These are phyloP conservation scores for Caenorhabditis sp. DNA, from an alignment of 2,888 invertebrate species.

Conservation along the genomic window DNA sequence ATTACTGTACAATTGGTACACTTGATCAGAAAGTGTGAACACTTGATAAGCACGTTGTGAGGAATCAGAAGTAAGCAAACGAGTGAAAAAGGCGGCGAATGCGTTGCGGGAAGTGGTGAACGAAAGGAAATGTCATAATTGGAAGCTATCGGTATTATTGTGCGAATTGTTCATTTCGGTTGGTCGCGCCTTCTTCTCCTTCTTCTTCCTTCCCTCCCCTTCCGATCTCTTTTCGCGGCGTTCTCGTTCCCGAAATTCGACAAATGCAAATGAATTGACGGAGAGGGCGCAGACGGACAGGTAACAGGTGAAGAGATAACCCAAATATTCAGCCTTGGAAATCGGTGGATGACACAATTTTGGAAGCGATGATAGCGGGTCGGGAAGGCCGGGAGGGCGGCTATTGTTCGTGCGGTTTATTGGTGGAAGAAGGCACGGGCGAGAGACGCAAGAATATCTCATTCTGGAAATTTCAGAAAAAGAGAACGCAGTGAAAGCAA, in stretches of 20 bases:
- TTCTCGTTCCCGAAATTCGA: slow-evolving; percentile 42
- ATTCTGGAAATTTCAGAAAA: not conserved
- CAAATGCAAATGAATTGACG: slow-evolving; percentile 24
- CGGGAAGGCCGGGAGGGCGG: not conserved
- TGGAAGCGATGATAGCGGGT: slow-evolving; percentile 54
- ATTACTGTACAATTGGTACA: no score
- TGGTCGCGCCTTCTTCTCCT: slow-evolving; percentile 39
- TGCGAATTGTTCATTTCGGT: slow-evolving; percentile 52
- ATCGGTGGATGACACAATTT: slow-evolving; percentile 45
- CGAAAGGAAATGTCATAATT: slow-evolving; percentile 51
- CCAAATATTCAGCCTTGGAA: slow-evolving; percentile 49
- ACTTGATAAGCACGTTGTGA: no score
- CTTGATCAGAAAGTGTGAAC: no score
- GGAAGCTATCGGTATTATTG: slow-evolving; percentile 51
- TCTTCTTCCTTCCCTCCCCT: slow-evolving; percentile 1
- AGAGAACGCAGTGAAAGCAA: not conserved
- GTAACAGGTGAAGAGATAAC: slow-evolving; percentile 41
- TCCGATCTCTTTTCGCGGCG: slow-evolving; percentile 5
- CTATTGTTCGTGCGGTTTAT: slow-evolving; percentile 22
- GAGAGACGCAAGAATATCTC: no score
- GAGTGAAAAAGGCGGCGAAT: not conserved
- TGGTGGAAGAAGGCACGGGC: no score
- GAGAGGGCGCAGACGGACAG: slow-evolving; percentile 7
- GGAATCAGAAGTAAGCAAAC: no score
- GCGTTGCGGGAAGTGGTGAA: not conserved